A percentile compares a stretch with the other conserved stretches of the same genome.
Conservation (phyloP, 92 coral and sea anemone species). For the Hydrozoanthus gracilis region DNA sequence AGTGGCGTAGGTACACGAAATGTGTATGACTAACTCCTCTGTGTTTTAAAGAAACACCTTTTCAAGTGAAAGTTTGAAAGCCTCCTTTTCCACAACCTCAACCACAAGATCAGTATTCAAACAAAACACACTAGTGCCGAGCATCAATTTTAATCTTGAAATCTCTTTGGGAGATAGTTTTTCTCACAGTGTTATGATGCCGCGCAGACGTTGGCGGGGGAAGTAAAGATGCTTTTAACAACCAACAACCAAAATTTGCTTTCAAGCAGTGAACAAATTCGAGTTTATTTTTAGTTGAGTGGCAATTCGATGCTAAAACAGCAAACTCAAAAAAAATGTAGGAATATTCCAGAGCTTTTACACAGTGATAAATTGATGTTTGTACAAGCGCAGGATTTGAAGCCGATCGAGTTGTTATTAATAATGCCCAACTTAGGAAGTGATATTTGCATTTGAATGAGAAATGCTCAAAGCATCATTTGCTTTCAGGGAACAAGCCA, state of each 20-base stretch:
- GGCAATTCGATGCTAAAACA: not conserved
- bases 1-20: not conserved
- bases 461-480: slow-evolving; percentile 37
- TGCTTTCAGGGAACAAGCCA: slow-evolving; percentile 18
- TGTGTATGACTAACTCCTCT: not conserved
- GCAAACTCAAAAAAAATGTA: not conserved
- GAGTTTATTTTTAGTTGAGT: not conserved
- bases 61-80: not conserved
- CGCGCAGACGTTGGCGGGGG: not conserved
- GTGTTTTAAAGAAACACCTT: not conserved
- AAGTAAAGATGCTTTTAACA: not conserved
- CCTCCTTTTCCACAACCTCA: not conserved
- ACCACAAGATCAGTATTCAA: not conserved
- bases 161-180: not conserved
- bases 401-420: slow-evolving; percentile 34
- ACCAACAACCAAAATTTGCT: not conserved
- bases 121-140: not conserved
- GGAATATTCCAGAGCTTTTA: slow-evolving; percentile 26
- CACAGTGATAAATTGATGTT: slow-evolving; percentile 36
- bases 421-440: slow-evolving; percentile 37
- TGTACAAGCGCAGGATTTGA: slow-evolving; percentile 36
- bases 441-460: slow-evolving; percentile 44
- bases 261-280: slow-evolving; percentile 7
- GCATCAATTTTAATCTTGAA: not conserved
- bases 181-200: not conserved